Evolutionary conservation across 2,797 vertebrate species (phyloP), one percentile per base, ranked within the genome.

Genomic region (Meriones psammophilus): DNA sequence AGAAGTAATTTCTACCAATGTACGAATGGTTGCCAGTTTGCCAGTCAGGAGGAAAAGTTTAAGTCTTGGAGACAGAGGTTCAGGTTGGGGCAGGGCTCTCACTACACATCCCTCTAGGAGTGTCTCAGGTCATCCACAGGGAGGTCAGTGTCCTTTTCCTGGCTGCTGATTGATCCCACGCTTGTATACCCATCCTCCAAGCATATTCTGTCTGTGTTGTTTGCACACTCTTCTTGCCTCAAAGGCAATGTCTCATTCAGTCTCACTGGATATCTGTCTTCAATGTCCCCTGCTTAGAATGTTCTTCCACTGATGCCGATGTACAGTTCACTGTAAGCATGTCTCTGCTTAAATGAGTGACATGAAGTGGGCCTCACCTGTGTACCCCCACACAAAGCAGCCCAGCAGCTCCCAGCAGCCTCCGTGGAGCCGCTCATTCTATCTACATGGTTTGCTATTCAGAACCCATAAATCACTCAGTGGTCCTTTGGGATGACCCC

Each of bases 381-480:
- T 18, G 62, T 50, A 10, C 22, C 54, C 54, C 62, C 7, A 1
- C 0, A 0, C 0, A 50, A 42, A 18, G 62, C 0, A 54, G 84
- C 14, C 46, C 3, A 18, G 8, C 18, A 1, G 0, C 1, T 71
- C 60, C 39, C 1, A 17, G 26, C 46, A 68, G 58, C 30, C 60
- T 22, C 20, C 9, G 8, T 8, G 0, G 36, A 24, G 30, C 0
- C 1, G 1, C 0, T 0, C 20, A 12, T 3, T 8, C 1, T 5
- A 22, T 54, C 3, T 0, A 42, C 3, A 39, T 0, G 9, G 86
- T 39, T 18, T 1, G 4, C 7, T 5, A 1, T 0, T 42, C 15
- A 30, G 1, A 0, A 46, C 54, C 30, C 54, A 0, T 1, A 3
- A 0, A 2, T 50, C 0, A 50, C 22, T 24, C 0, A 0, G 5